Evolutionary conservation across 2,888 invertebrate genomes (phyloP).

Genomic region (Microdon myrmicae): DNA sequence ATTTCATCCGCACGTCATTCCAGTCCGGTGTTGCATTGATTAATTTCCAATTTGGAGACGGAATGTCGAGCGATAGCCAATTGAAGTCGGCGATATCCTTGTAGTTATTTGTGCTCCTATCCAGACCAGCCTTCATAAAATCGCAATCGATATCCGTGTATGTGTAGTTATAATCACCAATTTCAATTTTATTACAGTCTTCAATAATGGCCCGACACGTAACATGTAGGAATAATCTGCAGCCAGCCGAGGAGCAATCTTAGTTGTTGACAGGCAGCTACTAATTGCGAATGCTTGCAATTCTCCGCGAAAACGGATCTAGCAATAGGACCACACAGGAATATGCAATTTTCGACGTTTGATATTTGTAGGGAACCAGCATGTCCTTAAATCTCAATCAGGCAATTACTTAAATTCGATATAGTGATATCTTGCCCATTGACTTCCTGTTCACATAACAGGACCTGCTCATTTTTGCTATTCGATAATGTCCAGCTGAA

Average conservation of each 20-base stretch:
- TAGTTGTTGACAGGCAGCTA: conserved; percentile 92
- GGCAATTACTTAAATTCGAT: conserved; percentile 79
- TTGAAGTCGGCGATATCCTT: conserved; percentile 92
- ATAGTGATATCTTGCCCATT: conserved; percentile 81
- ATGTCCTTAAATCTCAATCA: conserved; percentile 80
- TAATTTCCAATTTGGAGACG: conserved; percentile 84
- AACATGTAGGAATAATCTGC: conserved; percentile 89
- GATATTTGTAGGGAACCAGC: conserved; percentile 89
- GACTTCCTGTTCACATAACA: conserved; percentile 73
- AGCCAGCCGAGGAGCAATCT: conserved; percentile 82
- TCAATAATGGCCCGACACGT: conserved; percentile 95
- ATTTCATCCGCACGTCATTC: conserved; percentile 59
- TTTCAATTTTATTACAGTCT: conserved; percentile 80
- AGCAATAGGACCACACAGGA: conserved; percentile 88
- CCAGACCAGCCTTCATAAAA: conserved; percentile 79
- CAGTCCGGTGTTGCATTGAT: conserved; percentile 59
- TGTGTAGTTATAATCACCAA: conserved; percentile 85
- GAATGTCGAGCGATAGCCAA: conserved; percentile 87
- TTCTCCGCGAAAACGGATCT: conserved; percentile 91
- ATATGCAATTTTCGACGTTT: conserved; percentile 78
- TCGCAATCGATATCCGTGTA: conserved; percentile 81
- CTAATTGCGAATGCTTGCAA: conserved; percentile 80
- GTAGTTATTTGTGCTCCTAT: conserved; percentile 82
- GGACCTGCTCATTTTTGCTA: conserved; percentile 71
- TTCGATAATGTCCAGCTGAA: conserved; percentile 64